Evolutionary conservation across 2,113 vertebrate genomes (phyloP).

Genomic region (Pachyramphus minor): DNA sequence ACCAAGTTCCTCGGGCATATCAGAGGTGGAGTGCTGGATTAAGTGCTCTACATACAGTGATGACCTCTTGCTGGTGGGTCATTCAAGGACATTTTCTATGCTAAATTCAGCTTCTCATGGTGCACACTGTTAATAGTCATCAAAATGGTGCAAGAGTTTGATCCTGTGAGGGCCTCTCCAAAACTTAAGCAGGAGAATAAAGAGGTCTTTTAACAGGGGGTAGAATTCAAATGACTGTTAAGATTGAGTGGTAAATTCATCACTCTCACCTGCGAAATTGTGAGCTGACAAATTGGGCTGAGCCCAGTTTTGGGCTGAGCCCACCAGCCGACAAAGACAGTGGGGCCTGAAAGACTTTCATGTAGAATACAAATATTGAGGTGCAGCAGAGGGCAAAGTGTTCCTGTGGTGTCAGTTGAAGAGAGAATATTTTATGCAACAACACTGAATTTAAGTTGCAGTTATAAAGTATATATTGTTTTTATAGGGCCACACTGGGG

Average conservation of each 20-base stretch:
- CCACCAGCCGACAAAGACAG: background rate
- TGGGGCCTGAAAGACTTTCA: background rate
- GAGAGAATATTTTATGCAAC: background rate
- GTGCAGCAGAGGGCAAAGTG: background rate
- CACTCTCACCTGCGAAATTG: background rate
- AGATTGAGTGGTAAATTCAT: background rate
- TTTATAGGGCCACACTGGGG: background rate
- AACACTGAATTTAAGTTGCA: background rate
- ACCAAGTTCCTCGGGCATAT: background rate
- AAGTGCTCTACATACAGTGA: background rate
- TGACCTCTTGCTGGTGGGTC: conserved; percentile 2
- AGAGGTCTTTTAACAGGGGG: background rate
- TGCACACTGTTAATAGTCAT: background rate
- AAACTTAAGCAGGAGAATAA: background rate
- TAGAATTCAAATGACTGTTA: background rate
- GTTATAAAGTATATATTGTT: background rate
- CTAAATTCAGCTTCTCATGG: background rate
- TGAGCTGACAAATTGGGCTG: background rate
- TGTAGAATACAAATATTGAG: background rate
- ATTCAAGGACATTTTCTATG: background rate
- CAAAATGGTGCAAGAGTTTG: background rate
- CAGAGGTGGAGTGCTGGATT: background rate
- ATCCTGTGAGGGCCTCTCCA: background rate
- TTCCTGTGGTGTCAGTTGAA: background rate
- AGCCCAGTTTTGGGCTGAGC: background rate